Base-by-base conservation (phyloP, 1,140 invertebrate genomes). In the Galleria mellonella region DNA sequence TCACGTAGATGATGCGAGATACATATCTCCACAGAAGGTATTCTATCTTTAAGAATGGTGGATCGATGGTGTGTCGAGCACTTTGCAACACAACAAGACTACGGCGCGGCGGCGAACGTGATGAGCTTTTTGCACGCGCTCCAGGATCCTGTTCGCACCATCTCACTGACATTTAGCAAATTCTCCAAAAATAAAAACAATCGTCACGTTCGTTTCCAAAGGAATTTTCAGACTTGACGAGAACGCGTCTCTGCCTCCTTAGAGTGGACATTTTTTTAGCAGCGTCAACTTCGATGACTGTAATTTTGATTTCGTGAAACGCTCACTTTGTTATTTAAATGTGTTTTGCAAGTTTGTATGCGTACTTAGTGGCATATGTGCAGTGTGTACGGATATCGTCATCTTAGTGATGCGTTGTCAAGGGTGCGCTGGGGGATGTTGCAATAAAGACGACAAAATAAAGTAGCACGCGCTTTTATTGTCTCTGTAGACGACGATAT, bases 381-480 rank as follows among this genome's bases (percentile, higher is more conserved):
- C 51, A 55, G 59, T 55, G 38, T 46, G 48, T 48, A 33, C 53
- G 51, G 53, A 63, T 59, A 37, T 73, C 53, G 57, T 62, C 62
- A 60, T 56, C 45, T 69, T 53, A 37, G 39, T 47, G 52, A 43
- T 47, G 48, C 36, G 51, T 55, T 31, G 45, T 66, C 42, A 55
- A 51, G 41, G 47, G 37, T 46, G 51, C 48, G 50, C 47, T 50
- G 51, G 62, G 66, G 69, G 63, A 55, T 45, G 56, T 55, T 50
- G 48, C 65, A 37, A 66, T 64, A 76, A 74, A 69, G 67, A 48
- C 72, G 58, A 73, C 64, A 73, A 82, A 84, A n/a, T 83, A 71
- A 57, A 81, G 83, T 81, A 79, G 69, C 76, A 76, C 76, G 48
- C 55, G 62, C 47, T 59, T 56, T 57, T 62, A 78, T 78, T 82